Conservation (phyloP, 2,113 vertebrate genomes). For the Rutilus rutilus region DNA sequence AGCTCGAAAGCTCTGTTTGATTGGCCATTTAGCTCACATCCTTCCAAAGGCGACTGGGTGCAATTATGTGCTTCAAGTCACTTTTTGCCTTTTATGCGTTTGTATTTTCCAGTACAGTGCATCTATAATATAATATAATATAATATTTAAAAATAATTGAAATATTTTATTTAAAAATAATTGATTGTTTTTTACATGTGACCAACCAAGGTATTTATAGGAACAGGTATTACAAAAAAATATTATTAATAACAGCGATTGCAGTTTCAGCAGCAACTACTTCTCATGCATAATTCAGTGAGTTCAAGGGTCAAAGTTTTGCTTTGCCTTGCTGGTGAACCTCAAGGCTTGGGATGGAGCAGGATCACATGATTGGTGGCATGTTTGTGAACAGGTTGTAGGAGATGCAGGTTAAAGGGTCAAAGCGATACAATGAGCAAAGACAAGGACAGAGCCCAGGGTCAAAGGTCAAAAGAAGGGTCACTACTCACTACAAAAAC, state of each 20-base stretch:
- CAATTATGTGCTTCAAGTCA: conserved; percentile 5
- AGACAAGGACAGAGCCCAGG: conserved; percentile 24
- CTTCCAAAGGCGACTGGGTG: conserved; percentile 12
- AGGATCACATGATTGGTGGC: conserved; percentile 12
- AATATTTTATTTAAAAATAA: neutral
- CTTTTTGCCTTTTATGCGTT: neutral
- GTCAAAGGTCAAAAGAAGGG: conserved; percentile 33
- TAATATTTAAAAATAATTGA: neutral
- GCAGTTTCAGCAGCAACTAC: neutral
- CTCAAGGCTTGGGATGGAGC: conserved; percentile 27
- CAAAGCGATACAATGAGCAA: conserved; percentile 33
- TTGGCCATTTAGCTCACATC: conserved; percentile 45
- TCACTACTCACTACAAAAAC: neutral
- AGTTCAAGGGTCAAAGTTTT: conserved; percentile 42
- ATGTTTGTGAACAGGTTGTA: conserved; percentile 33
- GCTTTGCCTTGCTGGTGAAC: conserved; percentile 22
- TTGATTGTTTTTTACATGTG: neutral
- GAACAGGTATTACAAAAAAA: neutral
- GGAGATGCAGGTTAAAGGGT: conserved; percentile 34
- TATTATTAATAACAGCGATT: conserved; percentile 8
- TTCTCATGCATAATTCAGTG: conserved; percentile 44
- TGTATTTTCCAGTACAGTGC: neutral
- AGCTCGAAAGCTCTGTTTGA: conserved; percentile 41
- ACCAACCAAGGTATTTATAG: neutral
- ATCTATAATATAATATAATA: too few species aligned